Percentiles rank a stretch among this genome's conserved stretches.
phyloP scores from a whole-genome alignment of 2,797 vertebrate species.

The Pseudocheirus occidentalis region DNA sequence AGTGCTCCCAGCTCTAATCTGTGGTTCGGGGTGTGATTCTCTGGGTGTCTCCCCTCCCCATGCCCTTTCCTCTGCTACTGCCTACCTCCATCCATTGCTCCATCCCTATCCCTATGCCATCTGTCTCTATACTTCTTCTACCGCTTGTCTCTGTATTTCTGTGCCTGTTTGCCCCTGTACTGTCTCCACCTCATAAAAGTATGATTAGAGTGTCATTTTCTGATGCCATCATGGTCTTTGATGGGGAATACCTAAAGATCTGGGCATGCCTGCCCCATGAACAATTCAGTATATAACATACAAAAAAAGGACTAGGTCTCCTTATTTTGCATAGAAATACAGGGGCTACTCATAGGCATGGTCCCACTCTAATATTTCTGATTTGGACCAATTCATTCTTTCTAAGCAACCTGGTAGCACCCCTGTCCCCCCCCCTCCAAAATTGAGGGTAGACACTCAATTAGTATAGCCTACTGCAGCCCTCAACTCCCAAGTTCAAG shows the following conservation, averaged over 20 bases:
- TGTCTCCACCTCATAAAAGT: too few relatives aligned
- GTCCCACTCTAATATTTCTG: not conserved
- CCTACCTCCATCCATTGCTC: too few relatives aligned
- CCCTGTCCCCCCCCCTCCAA: fast-evolving
- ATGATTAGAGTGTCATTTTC: too few relatives aligned
- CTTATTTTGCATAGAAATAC: not conserved
- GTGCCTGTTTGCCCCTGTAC: too few relatives aligned
- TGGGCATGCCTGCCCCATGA: not conserved
- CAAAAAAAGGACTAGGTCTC: not conserved
- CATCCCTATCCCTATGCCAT: too few relatives aligned
- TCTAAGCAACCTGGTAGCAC: not conserved
- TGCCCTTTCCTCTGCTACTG: too few relatives aligned
- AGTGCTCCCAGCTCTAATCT: too few relatives aligned
- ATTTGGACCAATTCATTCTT: not conserved
- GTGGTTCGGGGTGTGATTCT: too few relatives aligned
- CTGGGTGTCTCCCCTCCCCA: too few relatives aligned
- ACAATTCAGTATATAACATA: not conserved
- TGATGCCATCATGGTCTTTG: too few relatives aligned
- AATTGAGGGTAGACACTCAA: not conserved
- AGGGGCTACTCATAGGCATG: not conserved
- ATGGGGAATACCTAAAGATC: not conserved
- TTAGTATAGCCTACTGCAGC: not conserved
- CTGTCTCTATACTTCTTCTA: too few relatives aligned
- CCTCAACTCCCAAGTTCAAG: not conserved
- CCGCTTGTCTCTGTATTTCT: too few relatives aligned